Evolutionary conservation across 2,797 vertebrate species (phyloP), one percentile per base, ranked within the genome.

Genomic region (Morelia viridis): DNA sequence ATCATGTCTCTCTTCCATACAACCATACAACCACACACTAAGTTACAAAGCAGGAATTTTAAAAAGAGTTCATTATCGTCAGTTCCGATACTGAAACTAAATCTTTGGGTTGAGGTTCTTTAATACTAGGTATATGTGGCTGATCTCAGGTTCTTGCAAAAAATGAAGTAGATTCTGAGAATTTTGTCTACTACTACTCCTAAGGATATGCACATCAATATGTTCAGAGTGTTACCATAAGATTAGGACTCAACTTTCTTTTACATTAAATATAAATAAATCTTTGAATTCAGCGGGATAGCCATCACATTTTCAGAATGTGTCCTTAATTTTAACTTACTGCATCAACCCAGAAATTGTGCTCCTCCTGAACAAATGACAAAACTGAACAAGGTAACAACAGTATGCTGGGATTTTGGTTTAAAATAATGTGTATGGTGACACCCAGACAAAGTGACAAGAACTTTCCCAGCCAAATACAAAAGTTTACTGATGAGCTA

Each of bases 291-390:
- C 5, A 65, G 41, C 68, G 61, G 31, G 5, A 15, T 53, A 28
- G 28, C n/a, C 61, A 56, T 91, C 28, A 62, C 28, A 91, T 88
- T 91, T 88, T 50, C 4, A 91, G 56, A 76, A 87, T 68, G 10
- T 26, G 15, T 68, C 64, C 60, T 53, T 41, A 58, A 56, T 26
- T n/a, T 58, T 58, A 84, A 24, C 1, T 62, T 28, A 15, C 62
- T 58, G 5, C 35, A 56, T 2, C 10, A 24, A 58, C 85, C 57
- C 41, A 87, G 84, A 22, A 46, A 13, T 28, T 1, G 3, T 41
- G 9, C 6, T 35, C 2, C 41, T 87, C 41, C 11, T 41, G 35
- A 41, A 41, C 61, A 65, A 88, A 0, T 88, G 13, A 46, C 50
- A 28, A 62, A 50, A 65, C 13, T 65, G 60, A 65, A 86, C 17